Base-by-base conservation (phyloP, 2,888 invertebrate species). In the Tholera decimalis region DNA sequence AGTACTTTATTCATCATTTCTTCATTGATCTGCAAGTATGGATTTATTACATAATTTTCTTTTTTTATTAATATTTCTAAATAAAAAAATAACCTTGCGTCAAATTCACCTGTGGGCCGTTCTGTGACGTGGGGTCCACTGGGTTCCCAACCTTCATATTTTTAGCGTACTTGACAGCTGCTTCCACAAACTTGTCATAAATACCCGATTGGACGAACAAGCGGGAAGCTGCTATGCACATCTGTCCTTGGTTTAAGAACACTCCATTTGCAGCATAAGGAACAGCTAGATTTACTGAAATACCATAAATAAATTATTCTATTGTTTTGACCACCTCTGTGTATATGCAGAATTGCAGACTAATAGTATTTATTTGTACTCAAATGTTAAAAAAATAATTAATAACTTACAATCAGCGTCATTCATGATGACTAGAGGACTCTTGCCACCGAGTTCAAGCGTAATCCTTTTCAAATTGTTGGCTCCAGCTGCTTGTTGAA, bases 381-480 rank as follows among this genome's bases (percentile, higher is more conserved):
- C n/a, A n/a, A n/a, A n/a, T n/a, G n/a, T n/a, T n/a, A n/a, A n/a
- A n/a, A n/a, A n/a, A n/a, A n/a, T n/a, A n/a, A n/a, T n/a, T n/a
- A 44, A 43, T 96, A 92, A 80, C 96, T 96, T 91, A 97, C 98
- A 88, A 86, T 98, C 96, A 11, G 96, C 97, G 91, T 98, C 98
- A 65, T 97, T 96, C 90, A 98, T 98, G 44, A 98, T 96, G 51
- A 98, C 96, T 1, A 98, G 92, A 1, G 98, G 98, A 87, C 98
- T 98, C 89, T 99, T 99, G 73, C 98, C 98, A 24, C 98, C 98
- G 50, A 98, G 95, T 89, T 99, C 98, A 43, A 99, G 91, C 1
- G 97, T 97, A 0, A 98, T 96, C 46, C 97, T 96, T 87, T 98
- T 99, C 71, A 98, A 93, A 87, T 98, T 98, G 18, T 97, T 97